Evolutionary conservation across 2,113 vertebrate genomes (phyloP).

Genomic region (Eulacestoma nigropectus): DNA sequence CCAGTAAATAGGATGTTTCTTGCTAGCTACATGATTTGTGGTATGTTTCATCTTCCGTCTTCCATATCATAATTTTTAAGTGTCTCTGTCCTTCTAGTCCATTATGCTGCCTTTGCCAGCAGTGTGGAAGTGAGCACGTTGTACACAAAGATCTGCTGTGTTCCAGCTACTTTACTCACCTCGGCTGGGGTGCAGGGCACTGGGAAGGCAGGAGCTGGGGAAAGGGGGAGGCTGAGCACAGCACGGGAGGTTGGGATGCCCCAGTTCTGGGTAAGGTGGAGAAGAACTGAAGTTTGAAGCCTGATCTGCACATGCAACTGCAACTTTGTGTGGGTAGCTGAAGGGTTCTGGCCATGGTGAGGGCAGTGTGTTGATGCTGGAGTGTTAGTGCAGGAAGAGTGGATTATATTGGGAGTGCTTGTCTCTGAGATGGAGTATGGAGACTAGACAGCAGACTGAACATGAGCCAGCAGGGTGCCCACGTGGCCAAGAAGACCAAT

Average conservation of each 20-base stretch:
- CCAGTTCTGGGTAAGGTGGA: neutral
- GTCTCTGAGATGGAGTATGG: neutral
- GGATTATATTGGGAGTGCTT: neutral
- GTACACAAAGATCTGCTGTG: neutral
- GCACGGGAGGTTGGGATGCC: fast-evolving
- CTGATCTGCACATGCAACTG: neutral
- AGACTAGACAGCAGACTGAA: neutral
- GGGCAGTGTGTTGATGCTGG: neutral
- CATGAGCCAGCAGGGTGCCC: neutral
- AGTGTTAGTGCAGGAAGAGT: neutral
- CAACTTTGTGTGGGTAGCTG: fast-evolving
- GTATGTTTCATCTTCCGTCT: neutral
- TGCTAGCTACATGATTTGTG: neutral
- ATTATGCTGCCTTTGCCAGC: neutral
- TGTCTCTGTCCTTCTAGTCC: neutral
- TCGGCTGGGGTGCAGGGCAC: fast-evolving
- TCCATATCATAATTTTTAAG: neutral
- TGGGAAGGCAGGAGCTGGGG: neutral
- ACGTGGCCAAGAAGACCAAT: neutral
- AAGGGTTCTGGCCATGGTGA: fast-evolving
- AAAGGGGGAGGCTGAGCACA: neutral
- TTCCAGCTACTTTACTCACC: neutral
- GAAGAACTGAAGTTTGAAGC: neutral
- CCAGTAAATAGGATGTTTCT: neutral
- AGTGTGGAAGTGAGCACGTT: fast-evolving